Conservation (phyloP, 1,140 invertebrate genomes). For the Drosophila punjabiensis region DNA sequence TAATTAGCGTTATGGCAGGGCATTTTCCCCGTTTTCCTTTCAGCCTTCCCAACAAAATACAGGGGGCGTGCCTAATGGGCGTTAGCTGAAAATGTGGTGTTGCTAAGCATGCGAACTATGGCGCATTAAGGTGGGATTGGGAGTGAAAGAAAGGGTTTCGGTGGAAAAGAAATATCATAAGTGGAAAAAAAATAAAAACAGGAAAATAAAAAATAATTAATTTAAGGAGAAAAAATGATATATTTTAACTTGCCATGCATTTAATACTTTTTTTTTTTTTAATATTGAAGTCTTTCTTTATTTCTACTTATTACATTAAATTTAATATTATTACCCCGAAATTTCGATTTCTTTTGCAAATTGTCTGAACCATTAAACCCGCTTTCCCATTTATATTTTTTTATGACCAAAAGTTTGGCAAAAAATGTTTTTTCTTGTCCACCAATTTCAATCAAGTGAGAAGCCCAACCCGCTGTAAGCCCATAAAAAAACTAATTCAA, state of each 20-base stretch:
- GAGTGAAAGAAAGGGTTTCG: not conserved
- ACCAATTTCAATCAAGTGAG: constrained; percentile 36
- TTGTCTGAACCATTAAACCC: not conserved
- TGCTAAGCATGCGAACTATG: constrained; percentile 37
- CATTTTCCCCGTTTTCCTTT: constrained; percentile 51
- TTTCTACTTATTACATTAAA: not conserved
- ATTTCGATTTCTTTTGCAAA: not conserved
- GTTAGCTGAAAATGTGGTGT: constrained; percentile 37
- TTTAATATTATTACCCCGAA: too few species aligned
- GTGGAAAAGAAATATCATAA: not conserved
- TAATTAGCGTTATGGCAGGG: constrained; percentile 76
- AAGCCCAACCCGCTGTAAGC: constrained; percentile 1
- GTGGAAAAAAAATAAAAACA: not conserved
- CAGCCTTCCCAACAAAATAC: constrained; percentile 25
- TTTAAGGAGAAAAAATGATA: not conserved
- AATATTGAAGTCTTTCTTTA: too few species aligned
- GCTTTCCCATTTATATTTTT: constrained; percentile 9
- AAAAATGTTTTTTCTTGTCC: constrained; percentile 26
- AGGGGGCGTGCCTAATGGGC: constrained; percentile 52
- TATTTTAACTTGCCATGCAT: too few species aligned
- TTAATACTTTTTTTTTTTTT: too few species aligned
- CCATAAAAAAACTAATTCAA: constrained; percentile 48
- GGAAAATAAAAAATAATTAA: not conserved
- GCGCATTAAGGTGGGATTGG: constrained; percentile 28
- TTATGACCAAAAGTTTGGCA: constrained; percentile 16